phyloP scores from a whole-genome alignment of 2,888 invertebrate species.

The Hirtodrosophila alboralis region DNA sequence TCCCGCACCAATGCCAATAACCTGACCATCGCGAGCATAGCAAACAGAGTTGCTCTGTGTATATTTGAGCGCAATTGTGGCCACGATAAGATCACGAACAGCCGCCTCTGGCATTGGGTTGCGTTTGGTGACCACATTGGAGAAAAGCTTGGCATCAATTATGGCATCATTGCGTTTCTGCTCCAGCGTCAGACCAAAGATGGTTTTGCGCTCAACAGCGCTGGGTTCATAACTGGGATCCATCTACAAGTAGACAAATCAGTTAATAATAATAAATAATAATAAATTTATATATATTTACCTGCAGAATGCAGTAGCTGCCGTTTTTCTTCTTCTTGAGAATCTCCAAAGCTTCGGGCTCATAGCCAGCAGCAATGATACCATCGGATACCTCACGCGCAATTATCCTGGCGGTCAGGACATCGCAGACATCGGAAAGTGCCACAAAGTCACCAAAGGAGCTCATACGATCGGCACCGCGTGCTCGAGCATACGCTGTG shows the following conservation, averaged over 20 bases:
- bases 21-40: slow-evolving; percentile 93
- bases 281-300: slow-evolving; percentile 59
- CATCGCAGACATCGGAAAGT: slow-evolving; percentile 95
- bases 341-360: slow-evolving; percentile 91
- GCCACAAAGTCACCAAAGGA: slow-evolving; percentile 99
- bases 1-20: slow-evolving; percentile 99
- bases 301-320: slow-evolving; percentile 94
- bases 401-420: slow-evolving; percentile 94
- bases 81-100: slow-evolving; percentile 95
- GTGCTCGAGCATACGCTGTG: slow-evolving; percentile 96
- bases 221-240: slow-evolving; percentile 93
- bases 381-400: slow-evolving; percentile 98
- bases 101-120: slow-evolving; percentile 89
- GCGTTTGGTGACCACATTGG: slow-evolving; percentile 91
- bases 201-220: slow-evolving; percentile 90
- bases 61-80: slow-evolving; percentile 98
- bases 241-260: slow-evolving; percentile 86
- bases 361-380: slow-evolving; percentile 97
- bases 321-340: slow-evolving; percentile 98
- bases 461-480: slow-evolving; percentile 99
- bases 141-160: slow-evolving; percentile 91
- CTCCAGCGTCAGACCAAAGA: slow-evolving; percentile 93
- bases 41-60: slow-evolving; percentile 99
- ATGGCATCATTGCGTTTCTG: slow-evolving; percentile 95
- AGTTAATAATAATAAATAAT: no score